Conservation (phyloP, 2,113 vertebrate species). For the Myotis yumanensis region DNA sequence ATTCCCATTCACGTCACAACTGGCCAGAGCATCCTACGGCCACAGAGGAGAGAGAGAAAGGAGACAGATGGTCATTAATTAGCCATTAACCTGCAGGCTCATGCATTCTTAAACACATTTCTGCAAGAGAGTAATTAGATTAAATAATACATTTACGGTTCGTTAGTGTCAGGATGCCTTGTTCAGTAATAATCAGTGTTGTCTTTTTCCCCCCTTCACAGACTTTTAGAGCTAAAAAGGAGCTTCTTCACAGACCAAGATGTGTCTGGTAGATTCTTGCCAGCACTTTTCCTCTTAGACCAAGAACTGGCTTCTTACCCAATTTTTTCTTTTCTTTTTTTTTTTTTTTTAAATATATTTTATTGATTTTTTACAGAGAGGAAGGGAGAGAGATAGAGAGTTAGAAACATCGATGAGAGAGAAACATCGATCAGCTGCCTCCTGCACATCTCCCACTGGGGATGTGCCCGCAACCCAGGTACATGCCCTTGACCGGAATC, state of each 20-base stretch:
- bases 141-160: slow-evolving; percentile 71
- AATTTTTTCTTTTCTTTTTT: background rate
- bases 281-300: background rate
- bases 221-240: too few species aligned
- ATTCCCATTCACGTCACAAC: slow-evolving; percentile 98
- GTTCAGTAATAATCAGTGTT: slow-evolving; percentile 39
- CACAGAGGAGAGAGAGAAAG: slow-evolving; percentile 71
- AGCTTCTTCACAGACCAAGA: background rate
- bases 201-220: background rate
- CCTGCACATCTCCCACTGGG: too few species aligned
- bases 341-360: too few species aligned
- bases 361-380: too few species aligned
- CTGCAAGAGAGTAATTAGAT: slow-evolving; percentile 74
- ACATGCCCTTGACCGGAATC: too few species aligned
- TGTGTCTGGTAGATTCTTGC: background rate
- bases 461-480: too few species aligned
- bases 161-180: slow-evolving; percentile 20
- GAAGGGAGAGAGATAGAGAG: too few species aligned
- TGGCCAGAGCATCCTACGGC: slow-evolving; percentile 94
- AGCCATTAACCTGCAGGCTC: slow-evolving; percentile 61
- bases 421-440: too few species aligned
- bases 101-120: slow-evolving; percentile 78
- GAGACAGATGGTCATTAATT: slow-evolving; percentile 74
- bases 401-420: too few species aligned
- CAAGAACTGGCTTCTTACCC: background rate